Conservation (phyloP, 1,140 invertebrate genomes). For the Aphaenogaster rudis region DNA sequence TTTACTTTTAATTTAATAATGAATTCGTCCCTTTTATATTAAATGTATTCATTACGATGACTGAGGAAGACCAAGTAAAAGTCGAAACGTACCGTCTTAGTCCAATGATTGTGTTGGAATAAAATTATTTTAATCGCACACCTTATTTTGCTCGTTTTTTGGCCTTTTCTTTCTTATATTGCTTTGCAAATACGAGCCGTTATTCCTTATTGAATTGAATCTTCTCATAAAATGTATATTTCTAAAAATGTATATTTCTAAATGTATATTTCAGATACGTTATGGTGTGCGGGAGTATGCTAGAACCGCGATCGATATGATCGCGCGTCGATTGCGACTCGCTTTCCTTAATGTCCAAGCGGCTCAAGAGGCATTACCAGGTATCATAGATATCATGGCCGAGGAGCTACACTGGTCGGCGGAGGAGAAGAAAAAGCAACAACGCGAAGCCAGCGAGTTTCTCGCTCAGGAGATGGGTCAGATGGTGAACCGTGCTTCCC, state of each 20-base stretch:
- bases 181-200: no score
- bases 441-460: constrained; percentile 93
- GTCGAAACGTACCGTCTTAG: no score
- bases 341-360: constrained; percentile 99
- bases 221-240: constrained; percentile 55
- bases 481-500: constrained; percentile 95
- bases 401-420: constrained; percentile 98
- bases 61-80: no score
- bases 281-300: constrained; percentile 99
- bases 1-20: no score
- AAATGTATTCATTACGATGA: no score
- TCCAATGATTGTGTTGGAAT: no score
- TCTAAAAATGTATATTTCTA: not conserved
- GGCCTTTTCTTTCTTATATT: no score
- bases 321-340: constrained; percentile 96
- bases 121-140: no score
- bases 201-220: not conserved
- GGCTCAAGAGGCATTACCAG: constrained; percentile 97
- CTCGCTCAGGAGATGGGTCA: constrained; percentile 98
- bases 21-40: no score
- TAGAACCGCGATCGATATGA: constrained; percentile 98
- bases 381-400: constrained; percentile 98
- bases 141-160: no score
- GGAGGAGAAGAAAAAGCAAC: constrained; percentile 93
- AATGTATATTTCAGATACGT: constrained; percentile 88